Evolutionary conservation across 2,888 invertebrate species (phyloP).

Genomic region (Heliconius charithonia): DNA sequence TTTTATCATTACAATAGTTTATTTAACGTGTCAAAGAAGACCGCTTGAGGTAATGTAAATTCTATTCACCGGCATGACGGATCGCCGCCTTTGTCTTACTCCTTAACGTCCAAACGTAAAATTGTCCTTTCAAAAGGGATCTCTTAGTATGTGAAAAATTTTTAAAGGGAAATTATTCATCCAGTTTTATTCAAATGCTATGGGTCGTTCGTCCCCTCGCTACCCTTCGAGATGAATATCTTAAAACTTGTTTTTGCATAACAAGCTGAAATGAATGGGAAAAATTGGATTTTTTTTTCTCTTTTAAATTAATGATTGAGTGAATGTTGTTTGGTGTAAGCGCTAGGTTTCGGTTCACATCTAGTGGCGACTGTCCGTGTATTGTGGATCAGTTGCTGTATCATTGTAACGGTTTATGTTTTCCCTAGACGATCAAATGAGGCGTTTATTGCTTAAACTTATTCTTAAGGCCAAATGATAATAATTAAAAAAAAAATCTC

Average conservation of each 20-base stretch:
- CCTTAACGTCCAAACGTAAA: conserved; percentile 38
- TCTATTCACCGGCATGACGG: conserved; percentile 30
- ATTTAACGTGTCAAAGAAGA: conserved; percentile 7
- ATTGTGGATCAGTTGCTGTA: not conserved
- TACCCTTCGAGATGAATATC: conserved; percentile 43
- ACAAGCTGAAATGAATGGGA: conserved; percentile 37
- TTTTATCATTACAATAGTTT: conserved; percentile 3
- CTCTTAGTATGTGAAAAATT: conserved; percentile 43
- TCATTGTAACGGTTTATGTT: not conserved
- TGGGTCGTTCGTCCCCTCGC: conserved; percentile 35
- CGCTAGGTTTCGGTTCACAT: not conserved
- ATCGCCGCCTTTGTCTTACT: conserved; percentile 42
- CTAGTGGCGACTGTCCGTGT: not conserved
- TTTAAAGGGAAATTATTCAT: conserved; percentile 45
- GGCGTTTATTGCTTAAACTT: not conserved
- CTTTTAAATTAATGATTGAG: conserved; percentile 46
- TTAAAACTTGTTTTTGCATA: conserved; percentile 43
- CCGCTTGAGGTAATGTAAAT: conserved; percentile 30
- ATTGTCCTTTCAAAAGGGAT: conserved; percentile 40
- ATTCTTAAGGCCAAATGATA: too few relatives aligned
- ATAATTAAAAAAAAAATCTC: too few relatives aligned
- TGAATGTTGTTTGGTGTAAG: conserved; percentile 29
- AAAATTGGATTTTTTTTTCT: conserved; percentile 40
- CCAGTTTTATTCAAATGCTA: conserved; percentile 44
- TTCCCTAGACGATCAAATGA: not conserved